phyloP scores from a whole-genome alignment of 2,113 vertebrate genomes.

The Trachemys scripta region DNA sequence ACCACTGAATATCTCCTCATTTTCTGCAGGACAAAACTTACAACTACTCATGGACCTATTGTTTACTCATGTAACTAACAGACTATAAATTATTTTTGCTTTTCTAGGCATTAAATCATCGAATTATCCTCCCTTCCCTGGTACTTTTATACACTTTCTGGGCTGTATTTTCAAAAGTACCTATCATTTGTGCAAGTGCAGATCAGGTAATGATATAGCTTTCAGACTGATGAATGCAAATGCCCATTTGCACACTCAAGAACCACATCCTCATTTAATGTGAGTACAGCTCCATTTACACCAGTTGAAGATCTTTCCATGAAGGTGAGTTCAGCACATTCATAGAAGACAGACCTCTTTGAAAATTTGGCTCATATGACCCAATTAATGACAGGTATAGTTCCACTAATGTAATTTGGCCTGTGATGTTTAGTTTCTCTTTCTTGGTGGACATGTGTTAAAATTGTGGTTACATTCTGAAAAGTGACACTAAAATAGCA shows the following conservation, averaged over 20 bases:
- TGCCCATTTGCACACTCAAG: background rate
- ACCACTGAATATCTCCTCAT: background rate
- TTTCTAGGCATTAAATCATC: background rate
- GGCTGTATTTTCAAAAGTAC: background rate
- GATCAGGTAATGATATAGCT: background rate
- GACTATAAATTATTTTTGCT: background rate
- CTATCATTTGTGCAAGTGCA: background rate
- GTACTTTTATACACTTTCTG: background rate
- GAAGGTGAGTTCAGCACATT: background rate
- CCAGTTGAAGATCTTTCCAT: background rate
- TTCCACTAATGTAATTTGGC: background rate
- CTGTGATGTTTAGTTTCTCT: slow-evolving; percentile 3
- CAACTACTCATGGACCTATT: background rate
- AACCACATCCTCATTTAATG: background rate
- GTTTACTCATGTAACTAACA: background rate
- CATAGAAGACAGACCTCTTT: background rate
- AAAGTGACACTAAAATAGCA: background rate
- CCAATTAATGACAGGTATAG: background rate
- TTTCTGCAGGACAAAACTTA: background rate
- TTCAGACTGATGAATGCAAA: background rate
- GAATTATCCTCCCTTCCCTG: background rate
- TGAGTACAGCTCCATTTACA: background rate
- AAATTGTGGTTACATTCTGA: background rate
- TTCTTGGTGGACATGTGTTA: background rate
- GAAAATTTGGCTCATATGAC: background rate